These are phyloP conservation scores for Rhea americana DNA, from an alignment of 2,113 vertebrate species.

Conservation along the genomic window DNA sequence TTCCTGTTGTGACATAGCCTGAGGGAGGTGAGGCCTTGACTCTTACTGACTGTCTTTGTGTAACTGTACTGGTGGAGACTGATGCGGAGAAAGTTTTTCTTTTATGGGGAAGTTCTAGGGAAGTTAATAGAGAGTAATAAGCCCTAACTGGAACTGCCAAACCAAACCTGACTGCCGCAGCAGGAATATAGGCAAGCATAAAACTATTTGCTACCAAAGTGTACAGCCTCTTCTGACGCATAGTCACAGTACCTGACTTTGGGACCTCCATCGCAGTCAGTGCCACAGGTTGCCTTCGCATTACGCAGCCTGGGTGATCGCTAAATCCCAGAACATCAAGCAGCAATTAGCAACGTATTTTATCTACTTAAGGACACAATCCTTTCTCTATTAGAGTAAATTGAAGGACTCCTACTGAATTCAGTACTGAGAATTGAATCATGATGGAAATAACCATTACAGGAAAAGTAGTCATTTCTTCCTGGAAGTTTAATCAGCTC, in stretches of 20 bases:
- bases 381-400: neutral
- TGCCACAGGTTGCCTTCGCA: neutral
- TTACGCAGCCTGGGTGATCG: fast-evolving
- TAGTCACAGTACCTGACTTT: neutral
- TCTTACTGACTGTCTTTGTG: neutral
- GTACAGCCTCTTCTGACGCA: neutral
- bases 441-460: neutral
- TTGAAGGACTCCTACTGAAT: neutral
- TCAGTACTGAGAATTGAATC: neutral
- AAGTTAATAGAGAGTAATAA: neutral
- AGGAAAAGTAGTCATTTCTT: constrained; percentile 4
- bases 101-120: neutral
- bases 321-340: neutral
- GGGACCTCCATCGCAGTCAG: neutral
- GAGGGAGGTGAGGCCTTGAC: neutral
- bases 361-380: neutral
- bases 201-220: neutral
- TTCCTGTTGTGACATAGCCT: neutral
- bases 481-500: constrained; percentile 42
- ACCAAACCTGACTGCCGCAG: neutral
- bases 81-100: neutral
- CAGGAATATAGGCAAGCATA: neutral
- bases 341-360: neutral
- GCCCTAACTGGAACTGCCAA: neutral
- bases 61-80: fast-evolving